Conservation (phyloP, 2,113 vertebrate genomes). For the Cephalopholis sonnerati region DNA sequence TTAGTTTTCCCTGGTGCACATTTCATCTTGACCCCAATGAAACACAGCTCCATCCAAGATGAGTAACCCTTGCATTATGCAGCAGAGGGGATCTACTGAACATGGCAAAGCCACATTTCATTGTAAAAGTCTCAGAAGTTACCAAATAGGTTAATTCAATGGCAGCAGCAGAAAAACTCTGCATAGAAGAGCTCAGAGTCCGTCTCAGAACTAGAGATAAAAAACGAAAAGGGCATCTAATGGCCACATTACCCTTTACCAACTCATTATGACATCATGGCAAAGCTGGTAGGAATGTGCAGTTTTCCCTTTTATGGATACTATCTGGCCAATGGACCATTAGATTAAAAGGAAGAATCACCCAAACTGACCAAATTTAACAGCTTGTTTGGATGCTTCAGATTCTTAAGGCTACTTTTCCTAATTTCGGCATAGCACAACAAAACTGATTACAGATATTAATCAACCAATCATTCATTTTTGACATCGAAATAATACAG, state of each 20-base stretch:
- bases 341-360: neutral
- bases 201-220: neutral
- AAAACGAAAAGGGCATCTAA: neutral
- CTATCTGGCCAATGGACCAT: slow-evolving; percentile 1
- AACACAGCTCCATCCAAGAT: neutral
- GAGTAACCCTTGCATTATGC: slow-evolving; percentile 2
- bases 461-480: too few species aligned
- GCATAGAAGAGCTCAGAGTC: neutral
- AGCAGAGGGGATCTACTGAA: neutral
- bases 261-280: neutral
- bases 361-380: neutral
- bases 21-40: neutral
- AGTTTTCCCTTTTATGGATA: neutral
- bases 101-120: neutral
- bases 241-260: slow-evolving; percentile 17
- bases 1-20: neutral
- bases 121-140: neutral
- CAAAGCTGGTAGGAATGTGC: neutral
- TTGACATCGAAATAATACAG: too few species aligned
- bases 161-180: neutral
- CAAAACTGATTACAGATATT: neutral
- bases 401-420: neutral
- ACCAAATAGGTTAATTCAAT: neutral
- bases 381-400: neutral
- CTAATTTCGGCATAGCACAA: neutral